These are phyloP conservation scores for Hoplodrina ambigua DNA, from an alignment of 2,888 invertebrate genomes.

Conservation along the genomic window DNA sequence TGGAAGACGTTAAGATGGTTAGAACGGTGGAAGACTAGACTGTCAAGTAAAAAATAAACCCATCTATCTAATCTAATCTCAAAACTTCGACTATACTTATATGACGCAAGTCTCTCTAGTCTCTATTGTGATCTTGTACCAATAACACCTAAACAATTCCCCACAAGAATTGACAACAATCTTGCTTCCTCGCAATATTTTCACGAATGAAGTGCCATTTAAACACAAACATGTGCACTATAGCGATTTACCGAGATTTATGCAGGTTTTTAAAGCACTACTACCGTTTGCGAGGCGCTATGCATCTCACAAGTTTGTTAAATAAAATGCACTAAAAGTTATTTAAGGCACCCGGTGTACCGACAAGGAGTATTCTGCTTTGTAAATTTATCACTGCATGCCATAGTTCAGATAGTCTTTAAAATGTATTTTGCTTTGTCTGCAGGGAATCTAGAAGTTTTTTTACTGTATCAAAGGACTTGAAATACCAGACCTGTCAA, in stretches of 20 bases:
- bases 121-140: no score
- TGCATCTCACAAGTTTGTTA: conserved; percentile 61
- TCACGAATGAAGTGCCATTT: conserved; percentile 66
- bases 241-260: conserved; percentile 74
- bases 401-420: conserved; percentile 24
- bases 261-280: conserved; percentile 70
- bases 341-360: conserved; percentile 51
- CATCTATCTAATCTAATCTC: no score
- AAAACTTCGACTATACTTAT: no score
- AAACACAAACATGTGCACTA: conserved; percentile 71
- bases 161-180: conserved; percentile 11
- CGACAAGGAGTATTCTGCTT: conserved; percentile 29
- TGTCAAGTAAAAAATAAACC: no score
- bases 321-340: conserved; percentile 66
- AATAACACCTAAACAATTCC: background rate
- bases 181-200: conserved; percentile 62
- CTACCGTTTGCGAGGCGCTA: conserved; percentile 45
- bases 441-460: background rate
- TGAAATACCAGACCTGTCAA: background rate
- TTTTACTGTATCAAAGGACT: background rate
- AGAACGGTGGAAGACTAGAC: no score
- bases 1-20: no score
- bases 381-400: conserved; percentile 20
- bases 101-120: no score
- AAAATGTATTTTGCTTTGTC: background rate